These are phyloP conservation scores for Amblyteles armatorius DNA, from an alignment of 2,888 invertebrate species.

Conservation along the genomic window DNA sequence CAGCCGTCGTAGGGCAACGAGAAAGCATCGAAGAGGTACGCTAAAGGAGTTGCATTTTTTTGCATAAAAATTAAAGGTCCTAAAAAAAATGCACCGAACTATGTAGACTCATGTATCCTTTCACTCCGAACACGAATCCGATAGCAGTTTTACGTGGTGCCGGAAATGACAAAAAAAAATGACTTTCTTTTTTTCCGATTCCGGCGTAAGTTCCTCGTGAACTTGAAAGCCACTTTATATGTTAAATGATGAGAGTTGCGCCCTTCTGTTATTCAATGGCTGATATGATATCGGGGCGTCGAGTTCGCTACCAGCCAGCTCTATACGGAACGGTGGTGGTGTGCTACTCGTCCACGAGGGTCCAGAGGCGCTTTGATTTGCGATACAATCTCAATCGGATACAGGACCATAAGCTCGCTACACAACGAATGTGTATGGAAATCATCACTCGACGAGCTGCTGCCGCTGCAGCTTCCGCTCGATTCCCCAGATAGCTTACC, in stretches of 20 bases:
- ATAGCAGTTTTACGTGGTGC: not conserved
- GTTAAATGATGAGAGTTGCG: not conserved
- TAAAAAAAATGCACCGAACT: not conserved
- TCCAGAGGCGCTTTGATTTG: conserved; percentile 42
- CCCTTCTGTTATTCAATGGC: not conserved
- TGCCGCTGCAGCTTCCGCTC: not conserved
- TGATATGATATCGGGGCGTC: not conserved
- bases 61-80: not conserved
- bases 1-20: no score
- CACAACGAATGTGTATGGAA: conserved; percentile 48
- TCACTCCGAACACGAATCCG: not conserved
- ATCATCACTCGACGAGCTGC: conserved; percentile 14
- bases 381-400: conserved; percentile 45
- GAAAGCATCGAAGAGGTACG: not conserved
- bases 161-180: not conserved
- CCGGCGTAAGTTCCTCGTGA: not conserved
- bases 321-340: not conserved
- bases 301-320: not conserved
- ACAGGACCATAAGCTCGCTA: conserved; percentile 18
- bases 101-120: not conserved
- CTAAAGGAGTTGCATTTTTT: not conserved
- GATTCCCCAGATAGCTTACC: conserved; percentile 12
- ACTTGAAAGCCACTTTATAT: not conserved
- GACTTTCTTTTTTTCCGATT: not conserved
- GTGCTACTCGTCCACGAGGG: not conserved